Evolutionary conservation across 92 coral and sea anemone genomes (phyloP).

Genomic region (Phenganax marumi): DNA sequence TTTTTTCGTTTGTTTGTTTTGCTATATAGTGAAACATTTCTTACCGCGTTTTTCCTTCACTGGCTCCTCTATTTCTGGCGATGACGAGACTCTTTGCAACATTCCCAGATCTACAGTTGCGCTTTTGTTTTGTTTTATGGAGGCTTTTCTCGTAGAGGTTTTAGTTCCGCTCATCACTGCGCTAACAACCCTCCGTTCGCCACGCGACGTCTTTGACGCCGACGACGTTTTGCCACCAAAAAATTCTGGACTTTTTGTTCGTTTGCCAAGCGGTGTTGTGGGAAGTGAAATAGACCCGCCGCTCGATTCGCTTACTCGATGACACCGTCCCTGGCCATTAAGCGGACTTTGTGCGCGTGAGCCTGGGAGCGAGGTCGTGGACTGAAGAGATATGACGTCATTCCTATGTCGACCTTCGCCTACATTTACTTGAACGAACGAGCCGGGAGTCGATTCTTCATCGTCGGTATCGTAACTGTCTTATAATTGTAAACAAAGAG

Average conservation of each 20-base stretch:
- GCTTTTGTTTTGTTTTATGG: constrained; percentile 17
- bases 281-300: constrained; percentile 30
- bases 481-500: too few relatives aligned
- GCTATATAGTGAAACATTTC: neutral
- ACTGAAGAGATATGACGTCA: neutral
- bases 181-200: constrained; percentile 1
- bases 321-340: neutral
- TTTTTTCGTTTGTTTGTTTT: too few relatives aligned
- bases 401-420: neutral
- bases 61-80: constrained; percentile 19
- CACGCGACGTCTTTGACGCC: neutral
- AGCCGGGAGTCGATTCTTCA: neutral
- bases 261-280: constrained; percentile 12
- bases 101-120: constrained; percentile 37
- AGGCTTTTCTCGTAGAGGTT: neutral
- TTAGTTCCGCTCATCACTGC: neutral
- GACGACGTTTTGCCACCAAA: neutral
- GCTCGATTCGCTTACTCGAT: constrained; percentile 21
- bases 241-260: constrained; percentile 14
- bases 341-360: constrained; percentile 39
- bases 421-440: neutral
- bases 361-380: constrained; percentile 23
- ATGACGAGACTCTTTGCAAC: constrained; percentile 20
- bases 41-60: constrained; percentile 33
- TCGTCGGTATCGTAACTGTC: neutral